A percentile compares a stretch with the other conserved stretches of the same genome.
Evolutionary conservation across 2,888 invertebrate species (phyloP).

Genomic region (Drosophila putrida): DNA sequence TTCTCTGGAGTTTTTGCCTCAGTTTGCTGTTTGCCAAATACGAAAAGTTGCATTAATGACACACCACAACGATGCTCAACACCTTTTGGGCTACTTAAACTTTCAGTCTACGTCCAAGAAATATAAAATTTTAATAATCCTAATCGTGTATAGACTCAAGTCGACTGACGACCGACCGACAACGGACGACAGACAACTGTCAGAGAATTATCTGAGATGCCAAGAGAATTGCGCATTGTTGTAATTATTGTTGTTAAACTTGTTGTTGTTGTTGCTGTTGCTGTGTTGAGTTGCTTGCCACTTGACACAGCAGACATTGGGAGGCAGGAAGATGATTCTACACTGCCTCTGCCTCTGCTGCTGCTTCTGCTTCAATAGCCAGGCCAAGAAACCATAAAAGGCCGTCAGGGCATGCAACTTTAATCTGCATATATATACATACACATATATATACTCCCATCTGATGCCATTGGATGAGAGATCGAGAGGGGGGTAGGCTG

Average conservation of each 20-base stretch:
- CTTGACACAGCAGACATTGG: slow-evolving; percentile 43
- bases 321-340: slow-evolving; percentile 23
- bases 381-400: slow-evolving; percentile 54
- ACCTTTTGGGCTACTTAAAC: slow-evolving; percentile 57
- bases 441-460: slow-evolving; percentile 9
- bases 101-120: slow-evolving; percentile 24
- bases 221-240: slow-evolving; percentile 10
- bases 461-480: slow-evolving; percentile 9
- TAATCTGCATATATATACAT: slow-evolving; percentile 54
- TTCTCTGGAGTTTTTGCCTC: slow-evolving; percentile 24
- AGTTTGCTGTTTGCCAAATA: slow-evolving; percentile 40
- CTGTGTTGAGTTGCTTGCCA: slow-evolving; percentile 25
- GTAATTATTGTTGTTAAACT: slow-evolving; percentile 9
- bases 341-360: neutral
- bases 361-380: slow-evolving; percentile 28
- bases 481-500: neutral
- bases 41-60: slow-evolving; percentile 59
- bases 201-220: slow-evolving; percentile 16
- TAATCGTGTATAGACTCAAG: slow-evolving; percentile 29
- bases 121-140: slow-evolving; percentile 56
- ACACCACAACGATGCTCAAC: slow-evolving; percentile 47
- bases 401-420: slow-evolving; percentile 50
- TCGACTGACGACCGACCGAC: slow-evolving; percentile 6
- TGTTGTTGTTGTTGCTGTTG: slow-evolving; percentile 8
- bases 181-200: slow-evolving; percentile 8